Evolutionary conservation across 2,797 vertebrate genomes (phyloP), one percentile per base, ranked within the genome.

Genomic region (Dendrocincla tyrannina): DNA sequence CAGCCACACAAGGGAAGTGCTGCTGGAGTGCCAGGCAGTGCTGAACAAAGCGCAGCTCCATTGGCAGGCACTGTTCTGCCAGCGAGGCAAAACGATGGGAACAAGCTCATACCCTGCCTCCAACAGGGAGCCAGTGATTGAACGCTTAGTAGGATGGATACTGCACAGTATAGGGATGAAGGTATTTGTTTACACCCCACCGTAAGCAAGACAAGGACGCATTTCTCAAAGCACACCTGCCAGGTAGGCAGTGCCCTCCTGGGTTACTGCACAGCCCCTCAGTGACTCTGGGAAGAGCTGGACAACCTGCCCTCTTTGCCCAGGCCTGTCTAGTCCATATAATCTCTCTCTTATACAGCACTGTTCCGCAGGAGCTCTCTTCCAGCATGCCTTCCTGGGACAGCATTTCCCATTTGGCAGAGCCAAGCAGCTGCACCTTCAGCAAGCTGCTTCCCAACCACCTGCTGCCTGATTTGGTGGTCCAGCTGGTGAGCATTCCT

Each of bases 401-500:
- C 35, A 49, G 77, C 30, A 39, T 53, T 82, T 59, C 10, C 8
- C 9, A 1, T 59, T 17, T 14, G 3, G 77, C 49, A 63, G 60
- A 83, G 75, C 44, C 60, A 70, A 96, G 91, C 91, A 95, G 92
- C 91, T 95, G 93, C 41, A 88, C 46, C 86, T 93, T 64, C 84
- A 58, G 70, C 33, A 39, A 56, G 56, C 64, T 46, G 14, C 70
- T 91, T 82, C 59, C 77, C 0, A 0, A 60, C 86, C 81, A 91
- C 92, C 94, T 95, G 88, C 95, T 91, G 86, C 44, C 5, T 1
- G 0, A 85, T 89, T n/a, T 87, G 91, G 91, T 91, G 89, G 91
- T 95, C 95, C 93, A 96, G 96, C 94, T 95, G 94, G 92, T 64
- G 58, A 85, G n/a, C 75, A 50, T 95, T 95, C 81, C 66, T 49